Base-by-base conservation (phyloP, 2,797 vertebrate genomes). In the Sebastes baramenuke region DNA sequence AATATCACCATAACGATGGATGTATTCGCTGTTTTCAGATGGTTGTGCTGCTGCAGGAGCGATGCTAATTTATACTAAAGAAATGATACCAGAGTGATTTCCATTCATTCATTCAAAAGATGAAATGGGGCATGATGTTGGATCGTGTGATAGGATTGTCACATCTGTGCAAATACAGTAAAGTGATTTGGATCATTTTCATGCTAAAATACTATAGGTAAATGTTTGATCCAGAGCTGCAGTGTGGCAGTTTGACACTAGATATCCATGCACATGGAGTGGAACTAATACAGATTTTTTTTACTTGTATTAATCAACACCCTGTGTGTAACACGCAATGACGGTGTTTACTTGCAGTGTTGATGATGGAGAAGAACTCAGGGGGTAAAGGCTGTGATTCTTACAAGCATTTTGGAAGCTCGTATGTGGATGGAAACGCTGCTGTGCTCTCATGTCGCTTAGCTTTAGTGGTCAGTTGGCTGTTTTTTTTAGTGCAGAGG, bases 1-100 rank as follows among this genome's bases (percentile, higher is more conserved):
- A 75, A 82, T 71, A 84, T 88, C 77, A 83, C 52, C 72, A 81
- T 70, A 29, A 77, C 66, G 67, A 36, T 64, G 56, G 80, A 89
- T 73, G 55, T 4, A 25, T 75, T 77, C 29, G 55, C 64, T 62
- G 29, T n/a, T 80, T 87, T 81, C 8, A 24, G 11, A 80, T 49
- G 67, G 59, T 29, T 29, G 34, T 75, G 52, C 58, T 66, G 77
- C 76, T 79, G 84, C 58, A 61, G 61, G 64, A 81, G 67, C 9
- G 42, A 38, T 42, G 30, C 24, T 80, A 8, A 61, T 80, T 68
- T 38, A 64, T 56, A 6, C 38, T 9, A 9, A 38, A 72, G 16
- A 61, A 59, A n/a, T 76, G 0, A 46, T 13, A 27, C 25, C 13
- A 10, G 13, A 73, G 24, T 70, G 42, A 22, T 76, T 88, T 52